Percentiles rank a stretch among this genome's conserved stretches.
phyloP scores from a whole-genome alignment of 2,113 vertebrate genomes.

The Fregetta grallaria region DNA sequence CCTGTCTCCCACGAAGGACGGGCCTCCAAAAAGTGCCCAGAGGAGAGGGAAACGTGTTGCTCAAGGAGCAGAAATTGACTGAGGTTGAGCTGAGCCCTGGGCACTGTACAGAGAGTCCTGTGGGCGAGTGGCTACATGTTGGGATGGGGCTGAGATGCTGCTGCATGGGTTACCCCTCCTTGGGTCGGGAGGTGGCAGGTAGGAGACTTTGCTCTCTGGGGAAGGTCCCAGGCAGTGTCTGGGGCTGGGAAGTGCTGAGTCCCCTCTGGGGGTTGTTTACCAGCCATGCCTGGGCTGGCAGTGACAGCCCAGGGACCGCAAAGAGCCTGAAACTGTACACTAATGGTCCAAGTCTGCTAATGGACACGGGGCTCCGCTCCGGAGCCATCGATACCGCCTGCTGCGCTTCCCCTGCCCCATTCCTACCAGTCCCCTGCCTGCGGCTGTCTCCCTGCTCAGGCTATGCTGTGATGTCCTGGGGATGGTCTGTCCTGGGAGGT shows the following conservation, averaged over 20 bases:
- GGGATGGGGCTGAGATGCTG: not conserved
- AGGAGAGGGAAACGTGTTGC: not conserved
- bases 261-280: not conserved
- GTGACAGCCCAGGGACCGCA: not conserved
- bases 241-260: not conserved
- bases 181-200: not conserved
- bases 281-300: not conserved
- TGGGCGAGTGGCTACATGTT: accelerated
- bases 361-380: not conserved
- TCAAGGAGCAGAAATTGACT: not conserved
- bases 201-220: not conserved
- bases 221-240: not conserved
- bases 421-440: not conserved
- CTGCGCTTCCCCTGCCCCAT: not conserved
- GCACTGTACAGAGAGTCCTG: accelerated
- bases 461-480: not conserved
- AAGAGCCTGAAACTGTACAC: constrained; percentile 34
- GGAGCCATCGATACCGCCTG: not conserved
- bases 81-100: not conserved
- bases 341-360: constrained; percentile 56
- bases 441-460: accelerated
- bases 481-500: not conserved
- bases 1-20: not conserved
- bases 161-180: accelerated
- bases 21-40: not conserved